Percentiles rank a stretch among this genome's conserved stretches.
phyloP scores from a whole-genome alignment of 1,140 invertebrate species.

The Vanessa tameamea region DNA sequence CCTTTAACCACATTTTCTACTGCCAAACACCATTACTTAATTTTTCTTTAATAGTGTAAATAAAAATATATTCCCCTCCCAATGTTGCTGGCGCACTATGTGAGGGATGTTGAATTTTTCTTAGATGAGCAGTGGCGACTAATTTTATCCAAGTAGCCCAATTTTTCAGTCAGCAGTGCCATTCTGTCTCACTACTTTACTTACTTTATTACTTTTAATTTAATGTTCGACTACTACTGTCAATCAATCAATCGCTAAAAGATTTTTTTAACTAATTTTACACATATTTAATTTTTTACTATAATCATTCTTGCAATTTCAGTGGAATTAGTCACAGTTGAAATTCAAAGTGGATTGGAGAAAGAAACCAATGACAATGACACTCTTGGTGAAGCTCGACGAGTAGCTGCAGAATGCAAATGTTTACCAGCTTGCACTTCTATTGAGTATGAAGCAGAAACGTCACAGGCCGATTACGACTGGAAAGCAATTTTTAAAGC shows the following conservation, averaged over 20 bases:
- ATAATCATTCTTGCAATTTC: slow-evolving; percentile 28
- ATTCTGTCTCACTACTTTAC: no score
- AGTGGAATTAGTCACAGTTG: slow-evolving; percentile 81
- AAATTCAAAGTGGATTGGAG: slow-evolving; percentile 74
- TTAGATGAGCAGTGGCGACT: no score
- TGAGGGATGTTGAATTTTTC: no score
- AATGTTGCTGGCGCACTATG: no score
- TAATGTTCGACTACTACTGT: neutral
- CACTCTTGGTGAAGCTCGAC: slow-evolving; percentile 50
- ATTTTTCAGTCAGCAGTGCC: no score
- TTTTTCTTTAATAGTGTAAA: no score
- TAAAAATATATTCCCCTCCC: no score
- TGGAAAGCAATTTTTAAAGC: slow-evolving; percentile 79
- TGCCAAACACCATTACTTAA: no score
- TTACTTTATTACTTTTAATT: neutral
- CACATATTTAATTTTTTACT: neutral
- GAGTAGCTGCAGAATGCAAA: slow-evolving; percentile 79
- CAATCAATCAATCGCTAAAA: no score
- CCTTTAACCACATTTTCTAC: no score
- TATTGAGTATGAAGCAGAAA: slow-evolving; percentile 85
- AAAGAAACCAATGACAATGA: slow-evolving; percentile 40
- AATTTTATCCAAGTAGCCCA: no score
- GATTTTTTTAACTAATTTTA: no score
- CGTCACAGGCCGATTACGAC: slow-evolving; percentile 84
- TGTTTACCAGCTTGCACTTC: slow-evolving; percentile 86